phyloP scores from a whole-genome alignment of 2,113 vertebrate species.

The Canis aureus region DNA sequence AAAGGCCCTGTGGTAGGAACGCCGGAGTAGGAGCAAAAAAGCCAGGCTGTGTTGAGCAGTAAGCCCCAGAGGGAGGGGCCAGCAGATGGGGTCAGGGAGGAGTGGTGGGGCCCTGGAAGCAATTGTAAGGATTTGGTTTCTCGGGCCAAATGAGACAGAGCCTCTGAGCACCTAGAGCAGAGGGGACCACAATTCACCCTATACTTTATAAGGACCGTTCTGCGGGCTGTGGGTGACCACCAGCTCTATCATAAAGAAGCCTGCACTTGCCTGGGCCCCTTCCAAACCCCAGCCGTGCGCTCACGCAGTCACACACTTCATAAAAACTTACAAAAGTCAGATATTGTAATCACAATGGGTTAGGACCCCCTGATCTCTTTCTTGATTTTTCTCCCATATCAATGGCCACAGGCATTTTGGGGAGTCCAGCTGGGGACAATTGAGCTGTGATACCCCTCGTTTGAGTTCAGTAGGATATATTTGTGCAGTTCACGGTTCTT shows the following conservation, averaged over 20 bases:
- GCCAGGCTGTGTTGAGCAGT: not conserved
- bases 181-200: not conserved
- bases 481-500: not conserved
- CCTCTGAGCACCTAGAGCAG: not conserved
- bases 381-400: not conserved
- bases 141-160: not conserved
- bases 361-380: not conserved
- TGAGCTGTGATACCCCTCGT: not conserved
- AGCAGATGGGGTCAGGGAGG: not conserved
- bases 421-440: not conserved
- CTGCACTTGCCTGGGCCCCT: not conserved
- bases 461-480: not conserved
- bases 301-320: not conserved
- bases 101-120: not conserved
- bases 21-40: not conserved
- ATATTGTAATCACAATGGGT: not conserved
- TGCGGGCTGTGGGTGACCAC: not conserved
- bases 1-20: not conserved
- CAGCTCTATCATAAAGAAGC: not conserved
- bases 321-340: constrained; percentile 26
- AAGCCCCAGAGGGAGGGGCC: not conserved
- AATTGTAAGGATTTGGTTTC: not conserved
- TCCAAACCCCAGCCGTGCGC: not conserved
- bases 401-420: not conserved
- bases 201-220: not conserved